Percentiles rank a stretch among this genome's conserved stretches.
phyloP scores from a whole-genome alignment of 2,113 vertebrate genomes.

The Aegypius monachus region DNA sequence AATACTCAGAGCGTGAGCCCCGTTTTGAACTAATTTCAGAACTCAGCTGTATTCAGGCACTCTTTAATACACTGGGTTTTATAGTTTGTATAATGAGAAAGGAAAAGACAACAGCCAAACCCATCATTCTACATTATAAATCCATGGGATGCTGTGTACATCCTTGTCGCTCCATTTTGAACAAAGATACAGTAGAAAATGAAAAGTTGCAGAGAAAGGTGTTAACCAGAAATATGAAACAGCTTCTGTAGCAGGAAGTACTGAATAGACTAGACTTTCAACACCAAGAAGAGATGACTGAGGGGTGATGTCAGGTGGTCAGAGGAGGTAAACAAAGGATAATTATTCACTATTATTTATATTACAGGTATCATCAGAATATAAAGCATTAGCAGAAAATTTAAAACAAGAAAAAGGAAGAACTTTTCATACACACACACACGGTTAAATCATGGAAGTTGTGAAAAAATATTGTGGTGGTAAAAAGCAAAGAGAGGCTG shows the following conservation, averaged over 20 bases:
- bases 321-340: background rate
- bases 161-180: background rate
- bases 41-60: background rate
- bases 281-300: background rate
- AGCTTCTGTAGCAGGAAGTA: background rate
- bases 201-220: background rate
- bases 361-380: background rate
- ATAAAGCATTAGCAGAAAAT: background rate
- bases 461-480: background rate
- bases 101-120: background rate
- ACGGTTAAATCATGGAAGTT: background rate
- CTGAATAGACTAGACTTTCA: background rate
- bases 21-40: background rate
- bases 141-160: background rate
- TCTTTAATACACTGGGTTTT: background rate
- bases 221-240: background rate
- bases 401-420: background rate
- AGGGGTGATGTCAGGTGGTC: background rate
- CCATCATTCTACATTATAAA: background rate
- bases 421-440: background rate
- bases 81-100: background rate
- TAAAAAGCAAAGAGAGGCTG: background rate
- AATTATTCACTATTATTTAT: background rate
- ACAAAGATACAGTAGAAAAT: background rate
- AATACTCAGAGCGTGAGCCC: background rate